Conservation (phyloP, 2,797 vertebrate genomes). For the Tarsius wallacei region DNA sequence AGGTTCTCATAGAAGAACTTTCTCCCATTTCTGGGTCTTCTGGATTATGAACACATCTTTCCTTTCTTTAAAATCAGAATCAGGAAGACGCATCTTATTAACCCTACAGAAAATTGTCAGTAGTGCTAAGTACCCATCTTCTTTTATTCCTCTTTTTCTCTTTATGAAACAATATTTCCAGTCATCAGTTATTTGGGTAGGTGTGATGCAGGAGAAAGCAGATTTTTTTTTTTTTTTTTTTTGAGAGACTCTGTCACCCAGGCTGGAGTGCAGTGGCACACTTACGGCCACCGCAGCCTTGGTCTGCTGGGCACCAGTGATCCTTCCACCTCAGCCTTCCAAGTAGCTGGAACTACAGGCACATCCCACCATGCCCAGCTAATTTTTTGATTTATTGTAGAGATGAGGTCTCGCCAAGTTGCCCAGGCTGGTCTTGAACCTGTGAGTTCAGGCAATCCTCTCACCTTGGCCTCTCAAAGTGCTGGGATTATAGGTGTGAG, state of each 20-base stretch:
- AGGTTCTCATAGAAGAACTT: slow-evolving; percentile 54
- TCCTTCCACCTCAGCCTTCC: not conserved
- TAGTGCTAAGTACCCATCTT: slow-evolving; percentile 5
- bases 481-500: not conserved
- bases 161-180: slow-evolving; percentile 68
- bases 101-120: not conserved
- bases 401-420: not conserved
- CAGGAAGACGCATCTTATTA: slow-evolving; percentile 60
- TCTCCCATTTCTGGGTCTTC: slow-evolving; percentile 62
- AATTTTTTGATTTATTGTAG: not conserved
- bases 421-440: not conserved
- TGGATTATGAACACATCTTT: slow-evolving; percentile 52
- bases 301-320: not conserved
- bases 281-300: not conserved
- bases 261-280: not conserved
- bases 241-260: not conserved
- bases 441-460: not conserved
- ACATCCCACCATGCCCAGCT: not conserved
- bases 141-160: slow-evolving; percentile 11
- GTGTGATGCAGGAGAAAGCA: not conserved
- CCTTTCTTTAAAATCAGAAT: slow-evolving; percentile 49
- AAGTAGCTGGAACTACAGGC: not conserved
- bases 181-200: slow-evolving; percentile 50
- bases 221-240: not conserved
- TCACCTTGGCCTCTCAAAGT: not conserved